A percentile compares a stretch with the other conserved stretches of the same genome.
These are phyloP conservation scores for Caenorhabditis wallacei DNA, from an alignment of 2,888 invertebrate genomes.

Conservation along the genomic window DNA sequence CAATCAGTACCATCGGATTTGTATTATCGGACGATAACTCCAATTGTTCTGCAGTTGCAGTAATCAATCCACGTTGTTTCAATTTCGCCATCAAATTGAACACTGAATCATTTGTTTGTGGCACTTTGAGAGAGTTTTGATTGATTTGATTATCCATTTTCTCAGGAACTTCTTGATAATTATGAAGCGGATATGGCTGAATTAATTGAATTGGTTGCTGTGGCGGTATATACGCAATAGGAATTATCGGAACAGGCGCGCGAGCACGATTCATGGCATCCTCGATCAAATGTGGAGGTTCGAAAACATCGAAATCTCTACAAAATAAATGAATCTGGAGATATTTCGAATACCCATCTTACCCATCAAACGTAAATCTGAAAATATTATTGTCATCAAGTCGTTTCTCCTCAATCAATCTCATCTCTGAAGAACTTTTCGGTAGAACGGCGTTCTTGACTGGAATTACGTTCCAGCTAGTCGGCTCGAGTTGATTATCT, in stretches of 20 bases:
- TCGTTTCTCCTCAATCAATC: slow-evolving; percentile 23
- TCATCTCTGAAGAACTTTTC: slow-evolving; percentile 1
- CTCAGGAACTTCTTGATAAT: slow-evolving; percentile 41
- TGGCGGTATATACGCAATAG: neutral
- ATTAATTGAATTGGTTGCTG: too few relatives aligned
- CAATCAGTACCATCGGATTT: slow-evolving; percentile 33
- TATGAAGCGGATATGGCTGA: neutral
- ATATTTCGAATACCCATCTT: neutral
- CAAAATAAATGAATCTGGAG: neutral
- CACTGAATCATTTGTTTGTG: neutral
- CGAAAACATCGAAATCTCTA: slow-evolving; percentile 41
- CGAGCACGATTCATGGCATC: slow-evolving; percentile 33
- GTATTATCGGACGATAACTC: neutral
- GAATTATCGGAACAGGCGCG: slow-evolving; percentile 23
- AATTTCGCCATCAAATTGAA: slow-evolving; percentile 34
- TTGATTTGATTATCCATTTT: neutral
- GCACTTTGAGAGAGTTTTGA: neutral
- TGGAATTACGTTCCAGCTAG: slow-evolving; percentile 13
- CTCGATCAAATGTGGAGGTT: slow-evolving; percentile 6
- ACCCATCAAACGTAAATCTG: slow-evolving; percentile 56
- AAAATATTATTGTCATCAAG: slow-evolving; percentile 20
- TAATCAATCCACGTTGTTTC: slow-evolving; percentile 43
- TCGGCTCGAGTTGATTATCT: neutral
- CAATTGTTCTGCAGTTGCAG: neutral
- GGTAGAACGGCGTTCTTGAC: slow-evolving; percentile 25